Percentiles rank a stretch among this genome's conserved stretches.
Evolutionary conservation across 1,140 invertebrate species (phyloP).

Genomic region (Dendroctonus ponderosae): DNA sequence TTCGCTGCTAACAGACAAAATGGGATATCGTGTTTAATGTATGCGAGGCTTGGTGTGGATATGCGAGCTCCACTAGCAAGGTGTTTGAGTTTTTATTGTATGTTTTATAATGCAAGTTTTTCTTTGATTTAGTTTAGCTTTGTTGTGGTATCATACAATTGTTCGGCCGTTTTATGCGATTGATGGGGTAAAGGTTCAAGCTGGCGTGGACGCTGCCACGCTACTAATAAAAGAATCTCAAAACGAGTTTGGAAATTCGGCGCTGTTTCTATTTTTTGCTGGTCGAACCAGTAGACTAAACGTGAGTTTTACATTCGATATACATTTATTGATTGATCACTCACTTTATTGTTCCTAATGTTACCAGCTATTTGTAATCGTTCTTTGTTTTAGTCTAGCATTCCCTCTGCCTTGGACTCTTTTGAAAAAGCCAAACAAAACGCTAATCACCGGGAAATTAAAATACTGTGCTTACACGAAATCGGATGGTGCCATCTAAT

Average conservation of each 20-base stretch:
- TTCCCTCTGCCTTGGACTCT: slow-evolving; percentile 58
- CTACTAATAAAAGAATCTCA: slow-evolving; percentile 61
- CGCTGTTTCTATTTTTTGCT: slow-evolving; percentile 70
- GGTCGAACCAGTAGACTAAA: slow-evolving; percentile 65
- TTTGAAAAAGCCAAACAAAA: slow-evolving; percentile 62
- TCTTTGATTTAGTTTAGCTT: slow-evolving; percentile 56
- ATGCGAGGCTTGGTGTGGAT: slow-evolving; percentile 63
- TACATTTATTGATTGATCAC: neutral
- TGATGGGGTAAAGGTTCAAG: slow-evolving; percentile 62
- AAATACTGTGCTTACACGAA: slow-evolving; percentile 68
- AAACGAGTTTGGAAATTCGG: slow-evolving; percentile 62
- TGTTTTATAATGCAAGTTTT: neutral
- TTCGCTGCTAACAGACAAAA: slow-evolving; percentile 66
- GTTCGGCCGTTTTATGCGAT: slow-evolving; percentile 70
- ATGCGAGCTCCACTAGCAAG: slow-evolving; percentile 73
- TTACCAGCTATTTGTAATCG: neutral
- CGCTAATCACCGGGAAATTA: slow-evolving; percentile 66
- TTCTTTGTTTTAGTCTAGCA: slow-evolving; percentile 58
- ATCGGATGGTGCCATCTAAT: slow-evolving; percentile 72
- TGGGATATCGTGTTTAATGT: slow-evolving; percentile 64
- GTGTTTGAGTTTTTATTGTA: slow-evolving; percentile 47
- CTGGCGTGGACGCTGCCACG: slow-evolving; percentile 61
- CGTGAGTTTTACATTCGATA: slow-evolving; percentile 50
- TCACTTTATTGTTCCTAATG: neutral
- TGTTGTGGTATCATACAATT: slow-evolving; percentile 75